A percentile compares a stretch with the other conserved stretches of the same genome.
Evolutionary conservation across 2,797 vertebrate species (phyloP).

Genomic region (Sebastes hubbsi): DNA sequence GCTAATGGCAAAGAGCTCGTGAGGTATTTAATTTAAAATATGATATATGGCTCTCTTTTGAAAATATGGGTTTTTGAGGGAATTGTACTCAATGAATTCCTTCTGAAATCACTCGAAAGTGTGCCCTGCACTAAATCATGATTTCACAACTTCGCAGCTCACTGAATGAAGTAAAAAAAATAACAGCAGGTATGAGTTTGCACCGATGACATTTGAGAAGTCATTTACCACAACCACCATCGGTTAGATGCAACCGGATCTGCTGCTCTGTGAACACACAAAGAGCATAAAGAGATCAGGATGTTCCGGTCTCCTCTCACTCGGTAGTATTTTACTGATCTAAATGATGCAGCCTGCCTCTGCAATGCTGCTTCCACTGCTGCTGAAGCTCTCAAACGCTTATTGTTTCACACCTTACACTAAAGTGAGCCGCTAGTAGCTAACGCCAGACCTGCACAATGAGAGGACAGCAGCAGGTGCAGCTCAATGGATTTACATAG

Average conservation of each 20-base stretch:
- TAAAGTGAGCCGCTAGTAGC: neutral
- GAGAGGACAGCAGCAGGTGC: neutral
- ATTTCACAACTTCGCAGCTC: neutral
- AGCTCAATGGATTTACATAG: neutral
- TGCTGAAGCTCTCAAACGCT: slow-evolving; percentile 32
- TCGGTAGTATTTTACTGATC: slow-evolving; percentile 28
- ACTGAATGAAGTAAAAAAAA: neutral
- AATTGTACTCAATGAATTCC: neutral
- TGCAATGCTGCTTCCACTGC: slow-evolving; percentile 65
- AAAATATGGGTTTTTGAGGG: neutral
- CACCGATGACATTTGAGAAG: slow-evolving; percentile 2
- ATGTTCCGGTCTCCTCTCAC: slow-evolving; percentile 31
- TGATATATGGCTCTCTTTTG: neutral
- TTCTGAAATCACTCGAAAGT: neutral
- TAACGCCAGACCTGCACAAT: neutral
- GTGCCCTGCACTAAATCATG: neutral
- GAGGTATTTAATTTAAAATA: neutral
- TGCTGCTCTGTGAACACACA: slow-evolving; percentile 11
- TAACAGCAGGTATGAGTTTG: neutral
- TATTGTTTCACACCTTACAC: slow-evolving; percentile 49
- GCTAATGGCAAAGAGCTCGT: neutral
- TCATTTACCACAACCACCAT: neutral
- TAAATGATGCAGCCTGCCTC: slow-evolving; percentile 55
- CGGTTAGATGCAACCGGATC: slow-evolving; percentile 17
- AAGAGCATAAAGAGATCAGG: slow-evolving; percentile 11